Percentiles rank a stretch among this genome's conserved stretches.
Evolutionary conservation across 2,888 invertebrate species (phyloP).

Genomic region (Diogma glabrata): DNA sequence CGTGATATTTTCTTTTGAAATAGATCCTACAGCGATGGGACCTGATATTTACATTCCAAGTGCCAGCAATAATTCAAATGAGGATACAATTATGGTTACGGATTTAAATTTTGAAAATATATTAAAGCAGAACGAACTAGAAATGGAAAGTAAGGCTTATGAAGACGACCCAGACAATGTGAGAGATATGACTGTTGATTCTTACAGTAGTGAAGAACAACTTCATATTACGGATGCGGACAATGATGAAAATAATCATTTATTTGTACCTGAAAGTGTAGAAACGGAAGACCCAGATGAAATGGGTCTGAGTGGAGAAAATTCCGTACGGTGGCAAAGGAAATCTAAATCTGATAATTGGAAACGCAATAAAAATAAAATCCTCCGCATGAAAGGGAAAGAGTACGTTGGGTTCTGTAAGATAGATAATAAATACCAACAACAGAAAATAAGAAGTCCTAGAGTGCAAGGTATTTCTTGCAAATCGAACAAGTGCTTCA

Average conservation of each 20-base stretch:
- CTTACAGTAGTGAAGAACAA: neutral
- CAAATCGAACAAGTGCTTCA: no score
- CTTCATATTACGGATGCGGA: neutral
- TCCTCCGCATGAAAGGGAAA: neutral
- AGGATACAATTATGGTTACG: neutral
- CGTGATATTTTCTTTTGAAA: no score
- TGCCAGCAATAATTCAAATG: neutral
- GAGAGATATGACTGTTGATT: neutral
- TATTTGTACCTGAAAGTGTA: neutral
- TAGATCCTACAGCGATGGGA: neutral
- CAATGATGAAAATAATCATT: neutral
- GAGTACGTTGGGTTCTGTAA: neutral
- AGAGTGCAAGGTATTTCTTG: no score
- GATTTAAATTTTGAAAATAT: neutral
- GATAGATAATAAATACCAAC: slow-evolving; percentile 1
- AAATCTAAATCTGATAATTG: neutral
- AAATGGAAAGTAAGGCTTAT: neutral
- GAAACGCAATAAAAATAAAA: neutral
- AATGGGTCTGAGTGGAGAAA: neutral
- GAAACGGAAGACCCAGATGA: neutral
- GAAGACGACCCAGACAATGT: neutral
- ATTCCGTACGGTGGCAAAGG: neutral
- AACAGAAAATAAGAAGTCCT: no score
- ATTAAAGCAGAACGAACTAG: neutral
- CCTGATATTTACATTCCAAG: neutral